Conservation (phyloP, 2,888 invertebrate genomes). For the Harmothoe impar region DNA sequence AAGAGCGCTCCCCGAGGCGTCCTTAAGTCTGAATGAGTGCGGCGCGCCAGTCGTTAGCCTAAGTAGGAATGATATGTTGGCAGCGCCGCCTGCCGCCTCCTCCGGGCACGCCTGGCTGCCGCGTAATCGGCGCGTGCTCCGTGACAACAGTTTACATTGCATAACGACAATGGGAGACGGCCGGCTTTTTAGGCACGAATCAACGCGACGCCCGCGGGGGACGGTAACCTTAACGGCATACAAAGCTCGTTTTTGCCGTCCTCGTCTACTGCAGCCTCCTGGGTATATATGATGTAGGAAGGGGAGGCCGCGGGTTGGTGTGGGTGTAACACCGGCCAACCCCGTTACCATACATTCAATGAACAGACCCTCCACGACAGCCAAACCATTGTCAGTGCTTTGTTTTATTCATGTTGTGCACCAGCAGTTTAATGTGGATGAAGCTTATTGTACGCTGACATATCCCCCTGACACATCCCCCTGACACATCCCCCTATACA, state of each 20-base stretch:
- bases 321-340: not conserved
- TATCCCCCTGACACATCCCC: too few species aligned
- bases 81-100: not conserved
- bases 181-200: constrained; percentile 40
- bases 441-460: too few species aligned
- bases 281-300: not conserved
- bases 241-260: not conserved
- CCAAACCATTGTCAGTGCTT: not conserved
- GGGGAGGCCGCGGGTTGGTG: not conserved
- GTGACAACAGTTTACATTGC: constrained; percentile 48
- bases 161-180: constrained; percentile 46
- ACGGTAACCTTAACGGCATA: constrained; percentile 11
- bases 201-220: not conserved
- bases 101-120: not conserved
- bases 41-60: constrained; percentile 41
- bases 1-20: not conserved
- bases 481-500: too few species aligned
- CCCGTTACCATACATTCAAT: not conserved
- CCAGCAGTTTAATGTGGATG: too few species aligned
- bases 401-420: too few species aligned
- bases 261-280: too few species aligned
- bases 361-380: constrained; percentile 17
- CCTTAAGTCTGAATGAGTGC: constrained; percentile 48
- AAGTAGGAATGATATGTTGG: constrained; percentile 50
- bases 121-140: constrained; percentile 23